Percentiles rank a stretch among this genome's conserved stretches.
These are phyloP conservation scores for Netta rufina DNA, from an alignment of 2,797 vertebrate species.

Conservation along the genomic window DNA sequence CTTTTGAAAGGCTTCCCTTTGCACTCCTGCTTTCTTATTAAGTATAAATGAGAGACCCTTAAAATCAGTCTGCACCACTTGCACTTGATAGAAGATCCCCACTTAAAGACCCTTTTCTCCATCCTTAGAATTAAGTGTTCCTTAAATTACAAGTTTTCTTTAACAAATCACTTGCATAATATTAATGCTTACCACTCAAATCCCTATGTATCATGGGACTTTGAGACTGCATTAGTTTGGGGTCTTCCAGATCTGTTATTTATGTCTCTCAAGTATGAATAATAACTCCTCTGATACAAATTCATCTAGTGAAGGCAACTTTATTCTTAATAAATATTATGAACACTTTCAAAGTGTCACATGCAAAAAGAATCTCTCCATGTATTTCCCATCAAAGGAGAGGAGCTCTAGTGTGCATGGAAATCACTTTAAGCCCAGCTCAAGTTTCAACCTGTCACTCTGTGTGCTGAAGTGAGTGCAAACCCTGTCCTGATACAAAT, in stretches of 20 bases:
- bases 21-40: not conserved
- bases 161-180: not conserved
- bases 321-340: slow-evolving; percentile 25
- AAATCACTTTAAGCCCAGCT: not conserved
- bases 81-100: not conserved
- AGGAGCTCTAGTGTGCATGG: not conserved
- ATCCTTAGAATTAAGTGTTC: not conserved
- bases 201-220: not conserved
- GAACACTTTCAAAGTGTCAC: not conserved
- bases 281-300: not conserved
- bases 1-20: not conserved
- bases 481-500: slow-evolving; percentile 36
- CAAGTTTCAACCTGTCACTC: not conserved
- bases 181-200: not conserved
- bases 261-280: not conserved
- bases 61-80: not conserved
- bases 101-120: slow-evolving; percentile 1
- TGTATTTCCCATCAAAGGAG: not conserved
- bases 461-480: slow-evolving; percentile 34
- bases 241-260: slow-evolving; percentile 14
- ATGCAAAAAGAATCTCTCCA: not conserved
- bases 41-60: slow-evolving; percentile 7
- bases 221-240: not conserved
- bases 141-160: slow-evolving; percentile 24
- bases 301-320: slow-evolving; percentile 11